Evolutionary conservation across 2,113 vertebrate species (phyloP), one percentile per base, ranked within the genome.

Genomic region (Apteryx owenii): DNA sequence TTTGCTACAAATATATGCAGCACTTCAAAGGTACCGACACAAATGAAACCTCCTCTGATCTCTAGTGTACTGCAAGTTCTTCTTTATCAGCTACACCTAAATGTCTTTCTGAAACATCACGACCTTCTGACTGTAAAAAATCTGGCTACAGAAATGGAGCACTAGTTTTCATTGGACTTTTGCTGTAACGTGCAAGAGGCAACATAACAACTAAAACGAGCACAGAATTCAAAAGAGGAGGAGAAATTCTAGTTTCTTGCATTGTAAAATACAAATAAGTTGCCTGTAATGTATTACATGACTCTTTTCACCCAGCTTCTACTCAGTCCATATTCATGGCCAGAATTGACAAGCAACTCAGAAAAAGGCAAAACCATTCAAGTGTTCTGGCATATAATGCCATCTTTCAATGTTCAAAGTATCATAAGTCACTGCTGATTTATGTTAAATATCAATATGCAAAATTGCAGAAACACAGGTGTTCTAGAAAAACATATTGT

Each of bases 261-360:
- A 36, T 1, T 81, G 7, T 38, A 50, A 91, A 84, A 64, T 26
- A 60, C 2, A 53, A 53, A 58, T 11, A 51, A 72, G 23, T 46
- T 46, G 0, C n/a, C 46, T 50, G 40, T 7, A 79, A 62, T 16
- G 5, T 28, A 26, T 17, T 54, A 70, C 62, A 77, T 44, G 0
- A 44, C 9, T 22, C 10, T 69, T 9, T 66, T 81, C 54, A 71
- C 5, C 26, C 29, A 68, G 2, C 4, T 28, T 77, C 53, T 61
- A 5, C 21, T 83, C 18, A 61, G n/a, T 66, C 50, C 61, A 10
- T 62, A 42, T 50, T 78, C 83, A 8, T 33, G 25, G 23, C 5
- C 22, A 31, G 17, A 56, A 28, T 0, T 72, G 51, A 48, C 40
- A 65, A 64, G 21, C 3, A 64, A 73, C 42, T 71, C 22, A 44